Evolutionary conservation across 2,113 vertebrate genomes (phyloP).

Genomic region (Notechis scutatus): DNA sequence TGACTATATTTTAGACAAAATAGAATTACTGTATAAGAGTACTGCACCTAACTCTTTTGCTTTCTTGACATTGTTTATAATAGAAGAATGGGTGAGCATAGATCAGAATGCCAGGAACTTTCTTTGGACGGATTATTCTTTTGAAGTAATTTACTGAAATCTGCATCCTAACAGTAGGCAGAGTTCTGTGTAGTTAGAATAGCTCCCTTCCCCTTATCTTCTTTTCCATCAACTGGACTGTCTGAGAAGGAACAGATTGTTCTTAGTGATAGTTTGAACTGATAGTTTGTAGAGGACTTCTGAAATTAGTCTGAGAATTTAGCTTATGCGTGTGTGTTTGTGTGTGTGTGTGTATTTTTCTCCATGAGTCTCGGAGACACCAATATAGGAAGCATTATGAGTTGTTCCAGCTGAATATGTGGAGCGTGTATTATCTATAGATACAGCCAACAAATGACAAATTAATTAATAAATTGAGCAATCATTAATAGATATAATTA

Average conservation of each 20-base stretch:
- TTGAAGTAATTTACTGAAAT: neutral
- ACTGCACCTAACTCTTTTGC: neutral
- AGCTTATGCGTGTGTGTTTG: neutral
- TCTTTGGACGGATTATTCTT: neutral
- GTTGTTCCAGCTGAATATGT: neutral
- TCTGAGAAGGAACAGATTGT: neutral
- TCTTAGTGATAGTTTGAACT: neutral
- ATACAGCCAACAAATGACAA: neutral
- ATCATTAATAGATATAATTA: neutral
- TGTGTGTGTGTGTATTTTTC: neutral
- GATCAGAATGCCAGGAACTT: neutral
- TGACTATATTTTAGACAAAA: neutral
- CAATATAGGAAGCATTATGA: neutral
- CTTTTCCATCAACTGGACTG: neutral
- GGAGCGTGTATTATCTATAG: neutral
- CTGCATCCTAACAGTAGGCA: neutral
- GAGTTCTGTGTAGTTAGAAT: neutral
- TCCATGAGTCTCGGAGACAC: neutral
- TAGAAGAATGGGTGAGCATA: neutral
- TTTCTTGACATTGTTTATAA: neutral
- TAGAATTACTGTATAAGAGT: neutral
- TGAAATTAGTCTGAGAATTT: neutral
- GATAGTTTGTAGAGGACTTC: neutral
- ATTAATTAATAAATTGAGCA: neutral
- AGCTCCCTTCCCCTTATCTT: neutral